phyloP scores from a whole-genome alignment of 2,797 vertebrate species.

The Notolepis coatsorum region DNA sequence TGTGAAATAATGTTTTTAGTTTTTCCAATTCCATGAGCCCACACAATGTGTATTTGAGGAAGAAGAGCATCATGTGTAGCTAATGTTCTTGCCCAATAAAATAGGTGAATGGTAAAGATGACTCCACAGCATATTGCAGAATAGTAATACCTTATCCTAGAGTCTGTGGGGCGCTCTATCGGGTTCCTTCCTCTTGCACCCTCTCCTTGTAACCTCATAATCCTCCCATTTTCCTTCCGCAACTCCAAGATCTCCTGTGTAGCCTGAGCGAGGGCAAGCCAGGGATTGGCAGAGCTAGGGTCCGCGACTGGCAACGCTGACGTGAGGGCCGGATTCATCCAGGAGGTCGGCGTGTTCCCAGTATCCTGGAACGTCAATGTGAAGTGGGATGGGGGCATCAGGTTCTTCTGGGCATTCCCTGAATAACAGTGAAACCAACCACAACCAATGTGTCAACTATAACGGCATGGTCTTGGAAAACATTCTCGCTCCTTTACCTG shows the following conservation, averaged over 20 bases:
- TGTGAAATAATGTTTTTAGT: too few species aligned
- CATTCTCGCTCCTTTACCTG: too few species aligned
- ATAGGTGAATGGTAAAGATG: background rate
- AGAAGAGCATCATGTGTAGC: background rate
- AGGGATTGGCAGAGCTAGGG: slow-evolving; percentile 43
- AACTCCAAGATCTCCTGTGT: slow-evolving; percentile 72
- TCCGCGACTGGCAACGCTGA: slow-evolving; percentile 38
- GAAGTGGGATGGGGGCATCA: slow-evolving; percentile 82
- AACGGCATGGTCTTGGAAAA: too few species aligned
- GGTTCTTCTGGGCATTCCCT: slow-evolving; percentile 60
- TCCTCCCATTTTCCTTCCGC: slow-evolving; percentile 70
- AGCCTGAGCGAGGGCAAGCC: slow-evolving; percentile 61
- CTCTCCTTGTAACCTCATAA: slow-evolving; percentile 53
- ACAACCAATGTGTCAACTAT: too few species aligned
- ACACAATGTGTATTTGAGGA: slow-evolving; percentile 52
- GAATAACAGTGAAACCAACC: too few species aligned
- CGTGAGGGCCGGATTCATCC: slow-evolving; percentile 30
- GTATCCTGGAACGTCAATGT: slow-evolving; percentile 35
- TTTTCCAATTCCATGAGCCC: too few species aligned
- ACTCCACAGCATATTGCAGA: background rate
- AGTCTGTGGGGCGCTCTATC: slow-evolving; percentile 29
- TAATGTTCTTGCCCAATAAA: background rate
- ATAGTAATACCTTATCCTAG: slow-evolving; percentile 51
- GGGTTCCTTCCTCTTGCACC: slow-evolving; percentile 25
- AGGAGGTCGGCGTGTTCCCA: slow-evolving; percentile 27